These are phyloP conservation scores for Odontomachus brunneus DNA, from an alignment of 1,140 invertebrate species.

Conservation along the genomic window DNA sequence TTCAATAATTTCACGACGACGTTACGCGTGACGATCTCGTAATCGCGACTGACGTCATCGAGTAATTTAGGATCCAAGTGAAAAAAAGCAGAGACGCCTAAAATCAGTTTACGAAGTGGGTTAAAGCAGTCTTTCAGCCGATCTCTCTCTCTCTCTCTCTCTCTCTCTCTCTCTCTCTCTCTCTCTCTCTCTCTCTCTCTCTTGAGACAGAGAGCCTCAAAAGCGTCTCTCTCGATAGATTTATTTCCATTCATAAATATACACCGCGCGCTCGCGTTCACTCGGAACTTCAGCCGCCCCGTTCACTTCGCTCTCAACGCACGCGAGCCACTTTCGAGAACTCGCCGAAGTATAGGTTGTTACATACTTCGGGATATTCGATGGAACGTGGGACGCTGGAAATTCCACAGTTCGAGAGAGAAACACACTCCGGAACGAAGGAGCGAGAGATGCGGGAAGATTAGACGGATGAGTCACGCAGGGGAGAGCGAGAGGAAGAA, in stretches of 20 bases:
- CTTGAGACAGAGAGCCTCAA: slow-evolving; percentile 19
- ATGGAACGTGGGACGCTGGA: slow-evolving; percentile 26
- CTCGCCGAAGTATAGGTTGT: slow-evolving; percentile 41
- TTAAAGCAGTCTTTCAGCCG: slow-evolving; percentile 11
- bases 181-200: no score
- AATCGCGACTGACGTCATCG: no score
- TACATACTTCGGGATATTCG: slow-evolving; percentile 28
- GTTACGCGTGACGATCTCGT: no score
- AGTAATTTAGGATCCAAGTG: slow-evolving; percentile 29
- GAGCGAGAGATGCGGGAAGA: slow-evolving; percentile 15
- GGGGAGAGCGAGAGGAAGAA: neutral
- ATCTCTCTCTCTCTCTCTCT: no score
- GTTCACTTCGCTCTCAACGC: slow-evolving; percentile 42
- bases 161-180: no score
- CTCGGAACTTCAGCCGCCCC: slow-evolving; percentile 15
- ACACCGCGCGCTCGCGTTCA: slow-evolving; percentile 41
- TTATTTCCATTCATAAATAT: slow-evolving; percentile 71
- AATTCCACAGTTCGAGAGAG: slow-evolving; percentile 24
- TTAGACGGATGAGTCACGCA: slow-evolving; percentile 53
- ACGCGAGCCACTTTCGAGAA: slow-evolving; percentile 64
- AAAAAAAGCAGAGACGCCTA: slow-evolving; percentile 19
- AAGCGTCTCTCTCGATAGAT: slow-evolving; percentile 38
- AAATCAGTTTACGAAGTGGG: slow-evolving; percentile 38
- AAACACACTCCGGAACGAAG: neutral
- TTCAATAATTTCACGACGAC: no score